Conservation (phyloP, 2,797 vertebrate species). For the Anniella stebbinsi region DNA sequence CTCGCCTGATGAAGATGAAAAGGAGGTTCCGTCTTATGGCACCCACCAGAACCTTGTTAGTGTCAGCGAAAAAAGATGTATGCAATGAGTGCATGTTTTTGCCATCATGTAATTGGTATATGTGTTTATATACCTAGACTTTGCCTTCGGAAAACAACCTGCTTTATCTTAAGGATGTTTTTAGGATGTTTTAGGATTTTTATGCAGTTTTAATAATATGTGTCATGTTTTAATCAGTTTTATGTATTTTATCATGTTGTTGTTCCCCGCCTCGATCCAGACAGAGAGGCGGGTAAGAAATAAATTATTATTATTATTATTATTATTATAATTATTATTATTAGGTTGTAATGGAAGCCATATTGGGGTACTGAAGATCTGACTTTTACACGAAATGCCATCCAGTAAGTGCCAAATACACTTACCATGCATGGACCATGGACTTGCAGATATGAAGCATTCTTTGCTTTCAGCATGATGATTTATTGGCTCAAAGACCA, state of each 20-base stretch:
- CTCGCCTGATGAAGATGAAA: too few relatives aligned
- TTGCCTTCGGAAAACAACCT: conserved; percentile 45
- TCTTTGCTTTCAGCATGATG: conserved; percentile 38
- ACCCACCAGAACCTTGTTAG: neutral
- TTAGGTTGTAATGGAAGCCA: conserved; percentile 43
- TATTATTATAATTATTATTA: too few relatives aligned
- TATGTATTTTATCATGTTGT: too few relatives aligned
- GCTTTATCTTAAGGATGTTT: conserved; percentile 32
- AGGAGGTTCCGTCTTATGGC: neutral
- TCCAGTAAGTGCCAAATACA: conserved; percentile 47
- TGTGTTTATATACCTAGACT: conserved; percentile 46
- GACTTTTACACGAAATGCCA: conserved; percentile 1
- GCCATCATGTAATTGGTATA: conserved; percentile 25
- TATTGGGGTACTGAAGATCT: conserved; percentile 53
- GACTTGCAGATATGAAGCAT: conserved; percentile 38
- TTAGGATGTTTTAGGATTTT: too few relatives aligned
- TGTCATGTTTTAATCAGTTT: too few relatives aligned
- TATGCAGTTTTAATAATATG: too few relatives aligned
- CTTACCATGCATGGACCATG: conserved; percentile 24
- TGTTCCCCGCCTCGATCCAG: too few relatives aligned
- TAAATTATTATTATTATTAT: too few relatives aligned
- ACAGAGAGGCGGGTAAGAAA: too few relatives aligned
- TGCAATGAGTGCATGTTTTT: conserved; percentile 33
- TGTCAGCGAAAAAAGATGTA: conserved; percentile 3
- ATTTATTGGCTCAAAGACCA: neutral